A percentile compares a stretch with the other conserved stretches of the same genome.
phyloP scores from a whole-genome alignment of 2,888 invertebrate genomes.

The Caenorhabditis sp. region DNA sequence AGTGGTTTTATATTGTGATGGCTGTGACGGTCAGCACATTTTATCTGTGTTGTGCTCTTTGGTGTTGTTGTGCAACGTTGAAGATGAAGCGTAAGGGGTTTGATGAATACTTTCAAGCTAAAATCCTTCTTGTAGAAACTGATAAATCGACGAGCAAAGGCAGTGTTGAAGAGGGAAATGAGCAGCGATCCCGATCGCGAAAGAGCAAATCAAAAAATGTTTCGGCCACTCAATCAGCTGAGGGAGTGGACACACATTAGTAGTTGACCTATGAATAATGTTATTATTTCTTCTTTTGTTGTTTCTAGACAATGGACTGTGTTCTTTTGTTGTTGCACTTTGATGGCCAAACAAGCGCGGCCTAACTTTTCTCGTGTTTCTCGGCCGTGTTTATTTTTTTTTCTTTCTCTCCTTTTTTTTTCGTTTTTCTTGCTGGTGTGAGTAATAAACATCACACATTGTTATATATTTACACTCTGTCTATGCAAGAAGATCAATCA shows the following conservation, averaged over 20 bases:
- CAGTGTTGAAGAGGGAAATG: background rate
- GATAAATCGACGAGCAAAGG: background rate
- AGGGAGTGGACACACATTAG: no score
- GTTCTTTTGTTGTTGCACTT: background rate
- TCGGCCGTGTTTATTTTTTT: background rate
- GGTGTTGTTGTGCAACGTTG: background rate
- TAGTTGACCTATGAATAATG: no score
- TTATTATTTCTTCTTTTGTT: no score
- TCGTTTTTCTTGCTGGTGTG: background rate
- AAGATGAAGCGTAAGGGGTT: no score
- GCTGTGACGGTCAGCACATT: background rate
- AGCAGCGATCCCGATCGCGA: no score
- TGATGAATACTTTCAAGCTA: no score
- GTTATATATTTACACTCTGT: background rate
- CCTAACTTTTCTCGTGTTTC: background rate
- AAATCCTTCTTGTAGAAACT: background rate
- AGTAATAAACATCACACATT: background rate
- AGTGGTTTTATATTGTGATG: background rate
- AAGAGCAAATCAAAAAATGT: no score
- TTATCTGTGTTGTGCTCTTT: background rate
- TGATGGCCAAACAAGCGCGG: background rate
- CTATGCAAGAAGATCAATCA: background rate
- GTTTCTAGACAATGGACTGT: no score
- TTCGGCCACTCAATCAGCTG: no score
- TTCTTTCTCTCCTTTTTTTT: background rate